These are phyloP conservation scores for Dichetophora obliterata DNA, from an alignment of 2,888 invertebrate genomes.

Conservation along the genomic window DNA sequence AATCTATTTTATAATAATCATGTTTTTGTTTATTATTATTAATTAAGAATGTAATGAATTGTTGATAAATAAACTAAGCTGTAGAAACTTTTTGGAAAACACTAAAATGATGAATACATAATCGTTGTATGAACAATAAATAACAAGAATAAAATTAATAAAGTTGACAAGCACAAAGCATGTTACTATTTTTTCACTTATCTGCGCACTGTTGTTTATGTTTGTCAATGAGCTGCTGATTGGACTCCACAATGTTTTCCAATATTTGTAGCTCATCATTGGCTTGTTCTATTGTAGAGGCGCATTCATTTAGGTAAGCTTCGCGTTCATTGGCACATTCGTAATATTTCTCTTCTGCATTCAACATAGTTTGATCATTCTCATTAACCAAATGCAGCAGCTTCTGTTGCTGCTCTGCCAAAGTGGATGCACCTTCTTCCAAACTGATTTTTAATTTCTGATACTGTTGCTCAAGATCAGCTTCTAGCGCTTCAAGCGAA, in stretches of 20 bases:
- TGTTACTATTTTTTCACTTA: background rate
- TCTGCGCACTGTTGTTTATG: slow-evolving; percentile 13
- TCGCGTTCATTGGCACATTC: slow-evolving; percentile 37
- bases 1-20: no score
- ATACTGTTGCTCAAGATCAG: slow-evolving; percentile 43
- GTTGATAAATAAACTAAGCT: no score
- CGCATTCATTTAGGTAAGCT: slow-evolving; percentile 31
- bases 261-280: slow-evolving; percentile 30
- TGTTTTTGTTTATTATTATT: no score
- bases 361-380: slow-evolving; percentile 49
- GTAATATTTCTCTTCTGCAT: slow-evolving; percentile 49
- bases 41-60: no score
- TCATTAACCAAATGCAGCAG: slow-evolving; percentile 31
- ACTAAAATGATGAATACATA: no score
- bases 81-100: no score
- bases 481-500: slow-evolving; percentile 23
- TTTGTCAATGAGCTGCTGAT: slow-evolving; percentile 21
- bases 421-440: slow-evolving; percentile 35
- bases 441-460: slow-evolving; percentile 28
- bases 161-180: background rate
- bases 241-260: background rate
- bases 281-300: slow-evolving; percentile 2
- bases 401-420: slow-evolving; percentile 23
- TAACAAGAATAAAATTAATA: no score
- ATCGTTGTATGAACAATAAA: no score